Conservation (phyloP, 2,797 vertebrate species). For the Periophthalmus magnuspinnatus region DNA sequence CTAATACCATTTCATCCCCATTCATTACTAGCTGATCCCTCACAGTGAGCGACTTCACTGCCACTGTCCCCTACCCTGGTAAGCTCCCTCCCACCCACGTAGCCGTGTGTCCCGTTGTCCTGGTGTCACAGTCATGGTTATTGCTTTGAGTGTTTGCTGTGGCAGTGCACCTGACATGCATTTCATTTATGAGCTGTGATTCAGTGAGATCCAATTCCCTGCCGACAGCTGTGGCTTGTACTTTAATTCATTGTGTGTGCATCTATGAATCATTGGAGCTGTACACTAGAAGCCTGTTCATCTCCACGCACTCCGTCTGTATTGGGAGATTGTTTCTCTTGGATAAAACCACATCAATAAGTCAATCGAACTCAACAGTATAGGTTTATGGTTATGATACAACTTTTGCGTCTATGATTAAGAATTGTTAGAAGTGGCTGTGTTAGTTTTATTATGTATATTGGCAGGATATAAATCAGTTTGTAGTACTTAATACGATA, state of each 20-base stretch:
- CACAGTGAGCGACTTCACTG: not conserved
- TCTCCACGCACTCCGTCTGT: not conserved
- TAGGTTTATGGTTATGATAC: not conserved
- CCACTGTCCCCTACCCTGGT: not conserved
- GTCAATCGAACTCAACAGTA: not conserved
- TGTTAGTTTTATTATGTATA: not conserved
- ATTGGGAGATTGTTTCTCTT: not conserved
- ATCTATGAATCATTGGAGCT: constrained; percentile 2
- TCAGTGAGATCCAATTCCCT: constrained; percentile 14
- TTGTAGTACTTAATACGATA: not conserved
- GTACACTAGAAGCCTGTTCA: not conserved
- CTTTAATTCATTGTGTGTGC: constrained; percentile 13
- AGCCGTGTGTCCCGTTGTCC: not conserved
- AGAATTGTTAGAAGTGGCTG: not conserved
- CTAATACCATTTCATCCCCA: not conserved
- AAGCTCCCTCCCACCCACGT: not conserved
- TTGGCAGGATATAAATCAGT: not conserved
- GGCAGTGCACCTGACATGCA: constrained; percentile 10
- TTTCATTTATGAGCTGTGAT: constrained; percentile 17
- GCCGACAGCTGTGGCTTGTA: constrained; percentile 11
- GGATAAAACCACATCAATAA: constrained; percentile 2
- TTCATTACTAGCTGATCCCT: not conserved
- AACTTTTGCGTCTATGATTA: not conserved
- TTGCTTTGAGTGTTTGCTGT: constrained; percentile 14
- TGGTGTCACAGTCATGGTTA: not conserved